phyloP scores from a whole-genome alignment of 2,113 vertebrate genomes.

The human region GRCh38 chr11:129057501-129058000 shows the following conservation, averaged over 20 bases:
- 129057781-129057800: not conserved
- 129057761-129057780: not conserved
- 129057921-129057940: not conserved
- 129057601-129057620: not conserved
- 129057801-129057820: not conserved
- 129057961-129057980: not conserved
- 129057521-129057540: not conserved
- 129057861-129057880: not conserved
- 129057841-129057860: not conserved
- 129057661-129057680: not conserved
- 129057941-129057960: not conserved
- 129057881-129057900: not conserved
- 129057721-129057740: not conserved
- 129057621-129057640: not conserved
- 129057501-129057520: not conserved
- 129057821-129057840: not conserved
- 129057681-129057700: not conserved
- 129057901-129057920: not conserved
- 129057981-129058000: not conserved
- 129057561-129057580: not conserved
- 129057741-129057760: not conserved
- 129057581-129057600: not conserved
- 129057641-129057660: not conserved
- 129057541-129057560: not conserved
- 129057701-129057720: not conserved